Percentiles rank a stretch among this genome's conserved stretches.
These are phyloP conservation scores for Hartigia nigra DNA, from an alignment of 2,888 invertebrate species.

Conservation along the genomic window DNA sequence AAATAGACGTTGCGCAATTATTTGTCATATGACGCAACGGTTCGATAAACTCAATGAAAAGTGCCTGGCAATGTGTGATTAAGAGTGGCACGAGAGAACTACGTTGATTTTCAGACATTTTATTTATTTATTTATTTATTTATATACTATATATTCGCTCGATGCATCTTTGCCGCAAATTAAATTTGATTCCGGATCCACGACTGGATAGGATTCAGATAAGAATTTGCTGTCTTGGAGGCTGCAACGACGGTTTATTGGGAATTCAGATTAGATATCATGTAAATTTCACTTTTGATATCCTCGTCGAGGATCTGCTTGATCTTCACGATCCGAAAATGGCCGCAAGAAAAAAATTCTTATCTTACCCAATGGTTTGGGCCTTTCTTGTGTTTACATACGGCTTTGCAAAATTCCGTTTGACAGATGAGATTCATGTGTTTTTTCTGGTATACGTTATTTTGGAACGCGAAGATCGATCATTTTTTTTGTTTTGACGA, in stretches of 20 bases:
- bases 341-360: background rate
- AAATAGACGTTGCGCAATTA: constrained; percentile 28
- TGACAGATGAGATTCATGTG: background rate
- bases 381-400: background rate
- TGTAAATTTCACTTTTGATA: background rate
- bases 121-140: background rate
- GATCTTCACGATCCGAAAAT: background rate
- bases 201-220: background rate
- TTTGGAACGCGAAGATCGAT: background rate
- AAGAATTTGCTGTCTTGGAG: background rate
- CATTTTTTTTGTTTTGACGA: background rate
- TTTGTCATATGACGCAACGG: constrained; percentile 20
- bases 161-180: background rate
- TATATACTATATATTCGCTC: background rate
- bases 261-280: background rate
- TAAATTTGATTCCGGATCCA: background rate
- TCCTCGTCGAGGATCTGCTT: background rate
- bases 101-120: constrained; percentile 13
- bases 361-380: background rate
- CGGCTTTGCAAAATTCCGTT: background rate
- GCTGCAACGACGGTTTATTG: background rate
- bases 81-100: constrained; percentile 33
- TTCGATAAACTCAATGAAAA: constrained; percentile 64
- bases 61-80: constrained; percentile 47
- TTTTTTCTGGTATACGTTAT: background rate